phyloP scores from a whole-genome alignment of 2,888 invertebrate species.

The Abscondita cerata region DNA sequence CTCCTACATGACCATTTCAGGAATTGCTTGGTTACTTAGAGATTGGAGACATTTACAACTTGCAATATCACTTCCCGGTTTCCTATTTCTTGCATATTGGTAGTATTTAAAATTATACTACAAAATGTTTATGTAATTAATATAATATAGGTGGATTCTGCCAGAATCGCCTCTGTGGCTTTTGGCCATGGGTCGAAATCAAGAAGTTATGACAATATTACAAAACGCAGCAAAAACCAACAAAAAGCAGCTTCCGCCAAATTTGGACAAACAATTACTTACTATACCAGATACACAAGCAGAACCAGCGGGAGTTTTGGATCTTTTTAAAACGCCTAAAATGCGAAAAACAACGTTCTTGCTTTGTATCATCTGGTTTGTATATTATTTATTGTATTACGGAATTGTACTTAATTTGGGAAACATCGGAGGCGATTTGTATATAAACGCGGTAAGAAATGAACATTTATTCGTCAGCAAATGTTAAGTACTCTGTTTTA shows the following conservation, averaged over 20 bases:
- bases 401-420: slow-evolving; percentile 77
- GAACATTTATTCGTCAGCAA: neutral
- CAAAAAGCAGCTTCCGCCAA: slow-evolving; percentile 68
- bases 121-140: neutral
- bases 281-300: slow-evolving; percentile 60
- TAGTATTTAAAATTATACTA: slow-evolving; percentile 48
- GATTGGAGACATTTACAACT: slow-evolving; percentile 78
- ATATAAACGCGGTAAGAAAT: slow-evolving; percentile 71
- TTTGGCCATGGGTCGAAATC: slow-evolving; percentile 73
- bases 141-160: slow-evolving; percentile 68
- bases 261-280: slow-evolving; percentile 71
- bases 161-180: slow-evolving; percentile 86
- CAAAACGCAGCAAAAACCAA: slow-evolving; percentile 72
- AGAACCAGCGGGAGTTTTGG: slow-evolving; percentile 62
- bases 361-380: slow-evolving; percentile 77
- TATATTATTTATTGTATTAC: slow-evolving; percentile 79
- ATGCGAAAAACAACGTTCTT: slow-evolving; percentile 74
- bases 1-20: slow-evolving; percentile 76
- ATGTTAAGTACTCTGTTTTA: slow-evolving; percentile 41
- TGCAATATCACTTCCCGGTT: slow-evolving; percentile 75
- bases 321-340: slow-evolving; percentile 70
- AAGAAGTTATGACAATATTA: slow-evolving; percentile 71
- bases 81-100: slow-evolving; percentile 72
- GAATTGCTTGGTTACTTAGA: slow-evolving; percentile 72
- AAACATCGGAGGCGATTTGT: slow-evolving; percentile 77